Conservation (phyloP, 1,140 invertebrate genomes). For the Danaus melanippus region DNA sequence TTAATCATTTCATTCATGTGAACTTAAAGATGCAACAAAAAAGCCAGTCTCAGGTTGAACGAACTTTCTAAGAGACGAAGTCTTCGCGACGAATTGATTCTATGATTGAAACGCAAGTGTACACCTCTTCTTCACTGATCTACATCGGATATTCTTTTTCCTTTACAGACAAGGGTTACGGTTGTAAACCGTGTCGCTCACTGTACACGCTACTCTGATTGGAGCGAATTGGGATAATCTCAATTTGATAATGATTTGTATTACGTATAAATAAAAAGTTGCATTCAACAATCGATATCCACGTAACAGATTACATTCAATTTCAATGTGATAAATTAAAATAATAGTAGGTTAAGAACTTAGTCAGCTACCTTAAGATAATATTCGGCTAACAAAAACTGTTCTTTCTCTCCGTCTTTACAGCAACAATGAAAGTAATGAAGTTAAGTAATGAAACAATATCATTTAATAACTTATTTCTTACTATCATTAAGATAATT, state of each 20-base stretch:
- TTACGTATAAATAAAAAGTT: neutral
- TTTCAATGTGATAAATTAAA: too few relatives aligned
- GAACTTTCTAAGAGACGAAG: constrained; percentile 22
- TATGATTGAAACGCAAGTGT: constrained; percentile 29
- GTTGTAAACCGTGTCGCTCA: constrained; percentile 3
- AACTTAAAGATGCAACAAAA: constrained; percentile 19
- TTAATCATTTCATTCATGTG: constrained; percentile 20
- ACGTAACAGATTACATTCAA: too few relatives aligned
- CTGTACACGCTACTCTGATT: constrained; percentile 29
- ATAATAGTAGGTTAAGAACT: too few relatives aligned
- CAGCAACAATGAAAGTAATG: too few relatives aligned
- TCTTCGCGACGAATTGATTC: constrained; percentile 38
- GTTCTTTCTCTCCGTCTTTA: too few relatives aligned
- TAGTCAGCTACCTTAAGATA: too few relatives aligned
- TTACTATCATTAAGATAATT: too few relatives aligned
- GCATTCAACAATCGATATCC: too few relatives aligned
- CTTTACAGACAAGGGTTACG: constrained; percentile 2
- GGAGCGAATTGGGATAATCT: constrained; percentile 33
- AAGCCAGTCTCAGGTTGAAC: constrained; percentile 24
- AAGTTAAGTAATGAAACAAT: too few relatives aligned
- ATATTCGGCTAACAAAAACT: too few relatives aligned
- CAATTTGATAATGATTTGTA: constrained; percentile 21
- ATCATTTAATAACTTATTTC: too few relatives aligned
- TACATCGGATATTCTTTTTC: constrained; percentile 6
- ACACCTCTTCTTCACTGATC: constrained; percentile 8